phyloP scores from a whole-genome alignment of 64 coral and sea anemone genomes.

The Pachyseris speciosa region DNA sequence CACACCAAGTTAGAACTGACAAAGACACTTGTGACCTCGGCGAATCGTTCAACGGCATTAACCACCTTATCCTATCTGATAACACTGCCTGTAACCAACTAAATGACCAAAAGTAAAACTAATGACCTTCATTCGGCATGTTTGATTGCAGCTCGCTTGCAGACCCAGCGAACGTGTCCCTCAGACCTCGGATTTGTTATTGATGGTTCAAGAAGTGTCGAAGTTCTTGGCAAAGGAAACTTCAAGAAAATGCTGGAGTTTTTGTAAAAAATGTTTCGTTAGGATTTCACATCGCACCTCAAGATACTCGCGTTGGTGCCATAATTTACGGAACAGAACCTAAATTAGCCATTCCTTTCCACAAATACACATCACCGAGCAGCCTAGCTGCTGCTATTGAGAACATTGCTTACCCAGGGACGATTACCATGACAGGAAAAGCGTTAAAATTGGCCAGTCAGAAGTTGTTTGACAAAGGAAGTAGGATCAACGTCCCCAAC shows the following conservation, averaged over 20 bases:
- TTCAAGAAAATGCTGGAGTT: slow-evolving; percentile 70
- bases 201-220: slow-evolving; percentile 73
- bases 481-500: slow-evolving; percentile 60
- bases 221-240: slow-evolving; percentile 75
- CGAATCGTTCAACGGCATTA: background rate
- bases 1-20: too few relatives aligned
- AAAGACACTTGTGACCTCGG: too few relatives aligned
- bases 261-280: slow-evolving; percentile 77
- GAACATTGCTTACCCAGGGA: slow-evolving; percentile 64
- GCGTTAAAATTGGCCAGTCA: slow-evolving; percentile 42
- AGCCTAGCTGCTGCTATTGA: slow-evolving; percentile 35
- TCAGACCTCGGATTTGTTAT: slow-evolving; percentile 83
- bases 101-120: background rate
- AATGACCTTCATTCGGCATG: slow-evolving; percentile 25
- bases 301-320: slow-evolving; percentile 52
- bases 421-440: slow-evolving; percentile 59
- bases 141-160: slow-evolving; percentile 30
- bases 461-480: slow-evolving; percentile 41
- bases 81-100: background rate
- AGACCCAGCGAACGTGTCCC: slow-evolving; percentile 34
- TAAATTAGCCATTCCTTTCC: slow-evolving; percentile 42
- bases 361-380: background rate
- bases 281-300: slow-evolving; percentile 47
- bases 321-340: slow-evolving; percentile 58
- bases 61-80: background rate